Base-by-base conservation (phyloP, 1,140 invertebrate species). In the Dinothrombium tinctorium region DNA sequence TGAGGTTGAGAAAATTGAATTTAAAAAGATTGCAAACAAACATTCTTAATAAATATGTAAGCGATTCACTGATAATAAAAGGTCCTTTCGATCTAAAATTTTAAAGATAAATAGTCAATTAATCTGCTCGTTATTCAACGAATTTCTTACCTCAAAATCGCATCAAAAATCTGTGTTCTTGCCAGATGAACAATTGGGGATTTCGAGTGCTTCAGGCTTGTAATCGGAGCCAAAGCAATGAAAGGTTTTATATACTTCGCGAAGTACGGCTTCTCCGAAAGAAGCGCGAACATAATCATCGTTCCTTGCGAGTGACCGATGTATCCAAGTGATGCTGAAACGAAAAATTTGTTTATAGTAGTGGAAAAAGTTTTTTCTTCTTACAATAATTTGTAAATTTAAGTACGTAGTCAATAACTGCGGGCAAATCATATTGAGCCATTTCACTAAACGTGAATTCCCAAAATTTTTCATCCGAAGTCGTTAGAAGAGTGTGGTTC, bases 191-290 rank as follows among this genome's bases (percentile, higher is more conserved):
- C n/a, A n/a, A n/a, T n/a, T n/a, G n/a, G n/a, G n/a, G n/a, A n/a
- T n/a, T n/a, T n/a, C n/a, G n/a, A n/a, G n/a, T n/a, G n/a, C n/a
- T n/a, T 32, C 17, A 12, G 12, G 5, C 17, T 5, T 14, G 5
- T 73, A 0, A 79, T 68, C 2, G 81, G 82, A 1, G 74, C 80
- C 29, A 87, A 56, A 0, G 70, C 71, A 40, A 72, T 63, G 42
- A 60, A 58, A 4, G 50, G 43, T 46, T 52, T 54, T 8, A 62
- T 46, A 42, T 73, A 73, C 11, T 64, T 50, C 46, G 71, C 69
- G 46, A 73, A 75, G 35, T 72, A 62, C 0, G 71, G 71, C n/a
- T 58, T 56, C 20, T 61, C 61, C 9, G 68, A 69, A 11, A 63
- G 54, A 65, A 76, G 67, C 8, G 66, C 64, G 47, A 69, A 71